Conservation (phyloP, 2,888 invertebrate species). For the Trichopoda pennipes region DNA sequence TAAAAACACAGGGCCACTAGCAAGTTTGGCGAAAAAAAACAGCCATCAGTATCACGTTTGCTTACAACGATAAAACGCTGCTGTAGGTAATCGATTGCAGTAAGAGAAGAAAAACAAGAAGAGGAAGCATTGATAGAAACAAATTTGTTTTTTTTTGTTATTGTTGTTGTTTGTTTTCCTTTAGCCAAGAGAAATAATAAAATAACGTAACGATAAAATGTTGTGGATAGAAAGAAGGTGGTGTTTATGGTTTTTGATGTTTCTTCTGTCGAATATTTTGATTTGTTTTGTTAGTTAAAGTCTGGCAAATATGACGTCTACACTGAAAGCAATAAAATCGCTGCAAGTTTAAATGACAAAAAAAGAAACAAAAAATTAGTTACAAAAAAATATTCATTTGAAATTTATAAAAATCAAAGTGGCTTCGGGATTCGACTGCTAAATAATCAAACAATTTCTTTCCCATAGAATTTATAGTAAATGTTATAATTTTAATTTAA, state of each 20-base stretch:
- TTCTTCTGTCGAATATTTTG: slow-evolving; percentile 52
- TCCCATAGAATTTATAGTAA: no score
- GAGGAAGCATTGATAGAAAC: slow-evolving; percentile 22
- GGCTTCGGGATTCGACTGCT: no score
- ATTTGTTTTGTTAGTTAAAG: slow-evolving; percentile 54
- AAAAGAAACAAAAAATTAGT: no score
- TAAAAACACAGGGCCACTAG: slow-evolving; percentile 69
- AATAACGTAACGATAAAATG: slow-evolving; percentile 38
- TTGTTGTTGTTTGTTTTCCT: slow-evolving; percentile 6
- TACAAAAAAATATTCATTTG: no score
- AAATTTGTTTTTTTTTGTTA: slow-evolving; percentile 20
- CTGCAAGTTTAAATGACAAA: no score
- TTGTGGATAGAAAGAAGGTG: slow-evolving; percentile 60
- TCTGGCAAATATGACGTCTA: neutral
- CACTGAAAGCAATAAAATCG: slow-evolving; percentile 8
- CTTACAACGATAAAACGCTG: slow-evolving; percentile 68
- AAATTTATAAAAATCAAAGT: no score
- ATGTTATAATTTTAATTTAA: no score
- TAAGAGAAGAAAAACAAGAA: neutral
- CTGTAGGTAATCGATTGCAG: slow-evolving; percentile 71
- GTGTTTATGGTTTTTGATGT: slow-evolving; percentile 52
- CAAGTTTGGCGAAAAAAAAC: slow-evolving; percentile 65
- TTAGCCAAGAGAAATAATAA: slow-evolving; percentile 56
- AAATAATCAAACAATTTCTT: no score
- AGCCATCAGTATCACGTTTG: slow-evolving; percentile 67